Percentiles rank a stretch among this genome's conserved stretches.
These are phyloP conservation scores for Terrapene triunguis DNA, from an alignment of 2,113 vertebrate species.

Conservation along the genomic window DNA sequence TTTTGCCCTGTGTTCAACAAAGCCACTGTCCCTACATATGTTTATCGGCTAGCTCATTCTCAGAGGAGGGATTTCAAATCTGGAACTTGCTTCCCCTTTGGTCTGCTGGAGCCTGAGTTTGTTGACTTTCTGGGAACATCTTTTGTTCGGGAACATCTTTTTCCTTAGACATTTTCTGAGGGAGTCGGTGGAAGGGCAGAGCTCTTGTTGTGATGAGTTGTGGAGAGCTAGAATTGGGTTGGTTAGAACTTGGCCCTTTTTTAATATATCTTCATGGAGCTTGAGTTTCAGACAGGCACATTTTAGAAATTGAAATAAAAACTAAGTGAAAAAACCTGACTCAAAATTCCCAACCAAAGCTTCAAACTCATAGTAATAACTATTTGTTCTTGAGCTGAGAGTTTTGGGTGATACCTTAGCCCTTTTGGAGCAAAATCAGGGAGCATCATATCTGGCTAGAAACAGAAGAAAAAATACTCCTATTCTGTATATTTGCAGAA, in stretches of 20 bases:
- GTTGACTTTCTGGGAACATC: neutral
- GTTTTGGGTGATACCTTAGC: neutral
- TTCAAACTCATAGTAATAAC: neutral
- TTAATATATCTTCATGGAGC: neutral
- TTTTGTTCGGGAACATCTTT: neutral
- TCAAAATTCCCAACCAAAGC: slow-evolving; percentile 1
- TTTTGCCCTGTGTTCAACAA: neutral
- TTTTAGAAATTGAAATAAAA: neutral
- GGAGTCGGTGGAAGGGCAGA: neutral
- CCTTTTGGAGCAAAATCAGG: neutral
- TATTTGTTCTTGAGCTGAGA: slow-evolving; percentile 1
- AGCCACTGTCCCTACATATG: neutral
- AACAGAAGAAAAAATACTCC: neutral
- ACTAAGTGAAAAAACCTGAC: neutral
- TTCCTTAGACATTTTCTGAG: neutral
- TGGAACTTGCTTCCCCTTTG: rapidly evolving
- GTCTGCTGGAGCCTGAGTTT: neutral
- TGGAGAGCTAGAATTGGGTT: neutral
- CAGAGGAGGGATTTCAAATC: rapidly evolving
- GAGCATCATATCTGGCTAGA: slow-evolving; percentile 1
- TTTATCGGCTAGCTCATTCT: neutral
- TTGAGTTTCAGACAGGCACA: neutral
- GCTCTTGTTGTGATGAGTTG: neutral
- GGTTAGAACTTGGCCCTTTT: neutral
- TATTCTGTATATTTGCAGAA: neutral